These are phyloP conservation scores for Punctoribates punctum DNA, from an alignment of 2,888 invertebrate species.

Conservation along the genomic window DNA sequence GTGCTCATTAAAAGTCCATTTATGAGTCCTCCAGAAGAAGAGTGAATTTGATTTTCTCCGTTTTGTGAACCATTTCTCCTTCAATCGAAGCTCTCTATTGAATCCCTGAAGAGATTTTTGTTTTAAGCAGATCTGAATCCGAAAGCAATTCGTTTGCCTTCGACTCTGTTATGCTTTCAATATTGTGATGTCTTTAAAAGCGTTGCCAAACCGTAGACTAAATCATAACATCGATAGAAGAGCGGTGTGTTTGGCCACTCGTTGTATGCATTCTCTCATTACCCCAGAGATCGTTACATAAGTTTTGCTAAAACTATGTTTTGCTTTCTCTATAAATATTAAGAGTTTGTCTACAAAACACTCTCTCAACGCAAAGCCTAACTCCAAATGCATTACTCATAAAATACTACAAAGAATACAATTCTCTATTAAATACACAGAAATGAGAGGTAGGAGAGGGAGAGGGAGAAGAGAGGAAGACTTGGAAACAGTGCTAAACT, in stretches of 20 bases:
- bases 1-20: slow-evolving; percentile 19
- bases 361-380: not conserved
- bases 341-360: slow-evolving; percentile 7
- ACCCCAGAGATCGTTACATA: slow-evolving; percentile 28
- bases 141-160: slow-evolving; percentile 12
- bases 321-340: slow-evolving; percentile 20
- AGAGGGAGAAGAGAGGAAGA: too few species aligned
- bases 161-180: slow-evolving; percentile 8
- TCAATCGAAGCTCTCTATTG: not conserved
- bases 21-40: not conserved
- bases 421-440: not conserved
- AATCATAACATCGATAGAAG: slow-evolving; percentile 1
- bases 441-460: too few species aligned
- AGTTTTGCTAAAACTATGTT: slow-evolving; percentile 23
- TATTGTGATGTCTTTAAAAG: not conserved
- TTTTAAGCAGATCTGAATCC: slow-evolving; percentile 16
- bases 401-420: not conserved
- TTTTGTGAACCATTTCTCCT: slow-evolving; percentile 1
- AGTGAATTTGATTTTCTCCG: not conserved
- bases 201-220: not conserved
- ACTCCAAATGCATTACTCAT: not conserved
- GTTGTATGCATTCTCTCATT: slow-evolving; percentile 21
- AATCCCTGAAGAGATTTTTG: slow-evolving; percentile 15
- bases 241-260: slow-evolving; percentile 4
- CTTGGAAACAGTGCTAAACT: too few species aligned